Evolutionary conservation across 2,797 vertebrate species (phyloP).

Genomic region (Sylvia borin): DNA sequence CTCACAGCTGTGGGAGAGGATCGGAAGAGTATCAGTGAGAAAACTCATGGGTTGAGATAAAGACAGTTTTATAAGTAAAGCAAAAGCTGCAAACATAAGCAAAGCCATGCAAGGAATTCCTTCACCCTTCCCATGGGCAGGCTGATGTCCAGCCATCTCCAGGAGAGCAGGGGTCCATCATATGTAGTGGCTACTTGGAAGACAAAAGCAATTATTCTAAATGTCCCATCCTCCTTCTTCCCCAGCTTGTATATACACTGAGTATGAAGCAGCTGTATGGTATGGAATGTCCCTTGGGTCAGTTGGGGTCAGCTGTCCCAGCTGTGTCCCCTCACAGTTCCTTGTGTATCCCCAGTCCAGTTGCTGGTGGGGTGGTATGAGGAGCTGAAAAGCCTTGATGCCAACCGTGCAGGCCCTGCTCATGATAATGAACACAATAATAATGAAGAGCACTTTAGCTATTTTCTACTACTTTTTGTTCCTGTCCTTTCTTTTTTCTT

Average conservation of each 20-base stretch:
- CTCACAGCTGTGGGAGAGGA: not conserved
- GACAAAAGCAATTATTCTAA: not conserved
- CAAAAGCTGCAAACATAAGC: not conserved
- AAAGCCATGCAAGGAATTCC: not conserved
- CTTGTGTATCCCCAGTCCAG: no score
- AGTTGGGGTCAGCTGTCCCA: not conserved
- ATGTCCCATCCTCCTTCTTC: not conserved
- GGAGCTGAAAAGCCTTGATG: not conserved
- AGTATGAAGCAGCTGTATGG: no score
- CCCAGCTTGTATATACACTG: no score
- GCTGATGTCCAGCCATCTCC: not conserved
- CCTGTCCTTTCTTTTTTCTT: not conserved
- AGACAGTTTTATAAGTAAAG: not conserved
- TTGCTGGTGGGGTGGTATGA: rapidly evolving
- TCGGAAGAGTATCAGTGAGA: not conserved
- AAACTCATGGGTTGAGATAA: not conserved
- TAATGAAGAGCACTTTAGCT: not conserved
- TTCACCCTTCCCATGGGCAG: not conserved
- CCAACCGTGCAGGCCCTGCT: rapidly evolving
- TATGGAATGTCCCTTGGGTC: not conserved
- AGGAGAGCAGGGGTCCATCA: not conserved
- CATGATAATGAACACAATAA: rapidly evolving
- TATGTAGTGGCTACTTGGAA: rapidly evolving
- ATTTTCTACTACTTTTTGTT: not conserved
- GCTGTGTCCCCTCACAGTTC: not conserved